Percentiles rank a stretch among this genome's conserved stretches.
Conservation (phyloP, 1,140 invertebrate species). For the Papilio glaucus region DNA sequence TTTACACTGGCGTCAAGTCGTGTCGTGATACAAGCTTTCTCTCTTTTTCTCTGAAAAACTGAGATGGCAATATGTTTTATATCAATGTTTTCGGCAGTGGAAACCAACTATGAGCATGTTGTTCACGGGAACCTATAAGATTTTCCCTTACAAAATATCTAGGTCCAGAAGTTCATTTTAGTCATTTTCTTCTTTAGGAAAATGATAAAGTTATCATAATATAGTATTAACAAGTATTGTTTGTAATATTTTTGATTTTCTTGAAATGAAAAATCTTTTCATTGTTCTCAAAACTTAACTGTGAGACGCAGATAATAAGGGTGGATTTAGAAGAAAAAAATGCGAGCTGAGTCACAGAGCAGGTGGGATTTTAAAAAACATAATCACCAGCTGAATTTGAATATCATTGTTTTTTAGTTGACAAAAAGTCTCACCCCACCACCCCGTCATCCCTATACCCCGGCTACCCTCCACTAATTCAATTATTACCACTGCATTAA, state of each 20-base stretch:
- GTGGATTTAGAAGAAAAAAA: neutral
- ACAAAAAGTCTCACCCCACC: neutral
- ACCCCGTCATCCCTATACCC: neutral
- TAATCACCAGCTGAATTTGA: constrained; percentile 31
- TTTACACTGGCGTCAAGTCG: no score
- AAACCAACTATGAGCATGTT: no score
- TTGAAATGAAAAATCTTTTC: neutral
- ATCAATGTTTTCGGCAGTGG: no score
- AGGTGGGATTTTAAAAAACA: constrained; percentile 23
- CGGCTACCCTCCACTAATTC: constrained; percentile 7
- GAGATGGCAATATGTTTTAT: no score
- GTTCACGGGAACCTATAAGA: no score
- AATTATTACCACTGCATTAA: constrained; percentile 22
- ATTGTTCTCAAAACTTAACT: neutral
- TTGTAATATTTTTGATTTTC: neutral
- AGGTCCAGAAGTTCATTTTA: no score
- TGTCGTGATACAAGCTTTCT: no score
- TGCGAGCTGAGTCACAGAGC: neutral
- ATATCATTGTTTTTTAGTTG: constrained; percentile 29
- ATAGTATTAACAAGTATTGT: neutral
- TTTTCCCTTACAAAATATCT: no score
- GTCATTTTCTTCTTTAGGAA: no score
- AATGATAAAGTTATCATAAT: no score
- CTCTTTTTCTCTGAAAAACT: no score
- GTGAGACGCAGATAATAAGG: neutral